These are phyloP conservation scores for Sebastes kiyomatsui DNA, from an alignment of 2,797 vertebrate genomes.

Conservation along the genomic window DNA sequence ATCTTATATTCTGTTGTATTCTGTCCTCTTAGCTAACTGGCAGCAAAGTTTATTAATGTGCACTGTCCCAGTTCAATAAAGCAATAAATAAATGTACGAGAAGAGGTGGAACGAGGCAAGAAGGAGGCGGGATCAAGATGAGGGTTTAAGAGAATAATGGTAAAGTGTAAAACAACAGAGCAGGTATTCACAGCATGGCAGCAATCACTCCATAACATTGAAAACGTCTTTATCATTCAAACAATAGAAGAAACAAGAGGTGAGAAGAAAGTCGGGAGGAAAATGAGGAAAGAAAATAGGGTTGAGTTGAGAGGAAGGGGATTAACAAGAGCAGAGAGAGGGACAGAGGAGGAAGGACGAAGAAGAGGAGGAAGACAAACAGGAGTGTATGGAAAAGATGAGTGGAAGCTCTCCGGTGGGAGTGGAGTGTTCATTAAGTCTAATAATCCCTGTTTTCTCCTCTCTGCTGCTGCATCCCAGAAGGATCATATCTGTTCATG, in stretches of 20 bases:
- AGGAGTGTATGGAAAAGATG: neutral
- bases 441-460: slow-evolving; percentile 22
- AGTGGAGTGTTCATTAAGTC: slow-evolving; percentile 26
- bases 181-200: too few species aligned
- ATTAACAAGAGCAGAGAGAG: neutral
- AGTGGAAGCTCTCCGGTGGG: slow-evolving; percentile 1
- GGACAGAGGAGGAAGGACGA: neutral
- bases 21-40: too few species aligned
- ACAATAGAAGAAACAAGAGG: neutral
- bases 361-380: neutral
- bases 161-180: too few species aligned
- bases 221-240: neutral
- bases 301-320: neutral
- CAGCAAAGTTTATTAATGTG: too few species aligned
- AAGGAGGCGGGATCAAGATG: too few species aligned
- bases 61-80: too few species aligned
- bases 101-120: too few species aligned
- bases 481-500: neutral
- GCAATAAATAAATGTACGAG: too few species aligned
- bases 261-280: neutral
- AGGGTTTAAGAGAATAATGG: too few species aligned
- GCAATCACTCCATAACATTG: too few species aligned
- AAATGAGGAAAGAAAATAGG: neutral
- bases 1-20: too few species aligned
- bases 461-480: neutral